Evolutionary conservation across 2,797 vertebrate genomes (phyloP).

Genomic region (Megaceryle alcyon): DNA sequence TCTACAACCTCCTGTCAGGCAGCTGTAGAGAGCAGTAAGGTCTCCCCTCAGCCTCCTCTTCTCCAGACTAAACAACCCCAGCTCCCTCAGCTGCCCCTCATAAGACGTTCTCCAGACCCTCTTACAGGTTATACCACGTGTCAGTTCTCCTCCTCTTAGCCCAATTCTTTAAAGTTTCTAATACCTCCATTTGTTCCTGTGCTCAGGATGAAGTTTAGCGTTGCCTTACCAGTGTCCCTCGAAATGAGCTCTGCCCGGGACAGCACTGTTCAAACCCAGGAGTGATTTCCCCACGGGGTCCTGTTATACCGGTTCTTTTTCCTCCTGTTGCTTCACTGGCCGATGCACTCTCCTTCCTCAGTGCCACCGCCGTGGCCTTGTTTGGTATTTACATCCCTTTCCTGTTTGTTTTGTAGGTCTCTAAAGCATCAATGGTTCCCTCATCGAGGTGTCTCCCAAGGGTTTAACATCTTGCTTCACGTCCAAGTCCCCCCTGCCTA

Average conservation of each 20-base stretch:
- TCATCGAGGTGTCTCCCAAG: slow-evolving; percentile 70
- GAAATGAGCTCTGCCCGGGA: slow-evolving; percentile 10
- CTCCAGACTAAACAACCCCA: too few relatives aligned
- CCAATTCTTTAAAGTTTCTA: neutral
- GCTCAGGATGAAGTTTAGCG: neutral
- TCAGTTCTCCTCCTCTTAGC: neutral
- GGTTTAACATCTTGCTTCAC: slow-evolving; percentile 79
- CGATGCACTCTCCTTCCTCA: neutral
- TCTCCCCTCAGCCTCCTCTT: too few relatives aligned
- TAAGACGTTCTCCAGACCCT: too few relatives aligned
- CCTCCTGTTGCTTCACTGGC: neutral
- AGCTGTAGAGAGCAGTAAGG: too few relatives aligned
- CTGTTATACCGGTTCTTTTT: neutral
- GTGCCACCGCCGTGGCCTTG: neutral
- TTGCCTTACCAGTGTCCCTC: neutral
- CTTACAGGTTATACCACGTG: neutral
- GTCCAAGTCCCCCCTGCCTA: slow-evolving; percentile 71
- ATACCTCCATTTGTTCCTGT: neutral
- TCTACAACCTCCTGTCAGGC: too few relatives aligned
- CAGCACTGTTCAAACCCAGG: neutral
- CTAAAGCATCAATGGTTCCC: slow-evolving; percentile 74
- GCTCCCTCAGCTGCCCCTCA: too few relatives aligned
- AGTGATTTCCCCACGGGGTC: neutral
- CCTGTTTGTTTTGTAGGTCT: slow-evolving; percentile 74
- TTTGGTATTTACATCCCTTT: slow-evolving; percentile 2